phyloP scores from a whole-genome alignment of 2,797 vertebrate species.

The Catharus ustulatus region DNA sequence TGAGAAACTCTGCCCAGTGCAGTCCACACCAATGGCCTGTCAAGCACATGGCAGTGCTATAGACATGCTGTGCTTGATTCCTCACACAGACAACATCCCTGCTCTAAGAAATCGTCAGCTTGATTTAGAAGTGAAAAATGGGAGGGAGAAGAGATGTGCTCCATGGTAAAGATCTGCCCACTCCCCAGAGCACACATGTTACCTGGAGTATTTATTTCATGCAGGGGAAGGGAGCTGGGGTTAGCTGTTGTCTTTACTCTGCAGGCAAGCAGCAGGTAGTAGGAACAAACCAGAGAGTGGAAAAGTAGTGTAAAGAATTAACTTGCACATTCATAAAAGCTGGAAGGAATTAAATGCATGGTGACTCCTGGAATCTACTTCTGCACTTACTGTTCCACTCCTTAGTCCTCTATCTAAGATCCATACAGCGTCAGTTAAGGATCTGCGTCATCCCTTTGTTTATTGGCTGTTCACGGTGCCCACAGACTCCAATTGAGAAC shows the following conservation, averaged over 20 bases:
- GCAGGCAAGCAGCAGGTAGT: background rate
- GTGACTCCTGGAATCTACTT: background rate
- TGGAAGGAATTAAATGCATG: background rate
- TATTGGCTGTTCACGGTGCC: background rate
- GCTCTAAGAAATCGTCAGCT: background rate
- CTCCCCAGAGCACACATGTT: background rate
- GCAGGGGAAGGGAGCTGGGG: background rate
- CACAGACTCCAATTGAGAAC: constrained; percentile 2
- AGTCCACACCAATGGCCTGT: background rate
- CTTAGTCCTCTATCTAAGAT: background rate
- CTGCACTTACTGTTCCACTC: background rate
- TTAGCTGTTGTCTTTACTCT: background rate
- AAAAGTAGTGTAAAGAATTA: background rate
- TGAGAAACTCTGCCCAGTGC: background rate
- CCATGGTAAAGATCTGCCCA: background rate
- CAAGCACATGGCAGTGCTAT: background rate
- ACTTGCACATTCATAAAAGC: background rate
- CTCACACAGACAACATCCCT: background rate
- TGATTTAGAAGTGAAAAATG: background rate
- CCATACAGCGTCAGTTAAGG: background rate
- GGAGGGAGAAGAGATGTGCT: background rate
- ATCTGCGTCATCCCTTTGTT: constrained; percentile 13
- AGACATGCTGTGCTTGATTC: background rate
- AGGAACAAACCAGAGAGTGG: background rate
- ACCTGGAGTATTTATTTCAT: background rate